Evolutionary conservation across 1,140 invertebrate species (phyloP), one percentile per base, ranked within the genome.

Genomic region (Hesperophylax magnus): DNA sequence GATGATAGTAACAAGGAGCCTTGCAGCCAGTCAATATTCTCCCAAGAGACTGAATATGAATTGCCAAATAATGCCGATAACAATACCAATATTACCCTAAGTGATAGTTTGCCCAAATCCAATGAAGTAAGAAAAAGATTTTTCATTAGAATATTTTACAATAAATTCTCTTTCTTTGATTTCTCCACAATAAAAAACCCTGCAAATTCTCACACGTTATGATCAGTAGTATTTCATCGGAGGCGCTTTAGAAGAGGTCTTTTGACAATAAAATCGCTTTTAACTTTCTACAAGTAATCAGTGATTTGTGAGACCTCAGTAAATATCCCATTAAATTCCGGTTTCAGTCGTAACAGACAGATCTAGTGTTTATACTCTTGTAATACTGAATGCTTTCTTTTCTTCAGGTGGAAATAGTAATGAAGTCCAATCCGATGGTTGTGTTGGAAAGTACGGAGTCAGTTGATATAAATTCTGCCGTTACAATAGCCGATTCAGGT

Each of bases 401-500:
- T 72, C 75, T 80, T 58, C 56, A 83, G 82, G 79, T 83, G 31
- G 31, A 63, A 52, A 27, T 75, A 9, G 60, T 81, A 6, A 20
- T 58, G 8, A 54, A 74, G 53, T 17, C 61, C 4, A 27, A 77
- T 0, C 9, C 75, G 11, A 14, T 80, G 34, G 67, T 83, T 0
- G 56, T 81, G 17, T 58, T 83, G 20, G 78, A 75, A 56, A 80
- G 39, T 47, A 47, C 74, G 24, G 81, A 80, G 31, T 72, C 78
- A n/a, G 71, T 4, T 71, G 78, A 78, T 0, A 52, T 67, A n/a
- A 69, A 39, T 53, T 65, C 56, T 27, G 11, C 56, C 4, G 76
- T 76, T 15, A 79, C 71, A 15, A 39, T 82, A 9, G 54, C 81
- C 8, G 81, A 82, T 11, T 79, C 72, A 11, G 80, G 80, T 81